These are phyloP conservation scores for Xylocampa areola DNA, from an alignment of 2,888 invertebrate genomes.

Conservation along the genomic window DNA sequence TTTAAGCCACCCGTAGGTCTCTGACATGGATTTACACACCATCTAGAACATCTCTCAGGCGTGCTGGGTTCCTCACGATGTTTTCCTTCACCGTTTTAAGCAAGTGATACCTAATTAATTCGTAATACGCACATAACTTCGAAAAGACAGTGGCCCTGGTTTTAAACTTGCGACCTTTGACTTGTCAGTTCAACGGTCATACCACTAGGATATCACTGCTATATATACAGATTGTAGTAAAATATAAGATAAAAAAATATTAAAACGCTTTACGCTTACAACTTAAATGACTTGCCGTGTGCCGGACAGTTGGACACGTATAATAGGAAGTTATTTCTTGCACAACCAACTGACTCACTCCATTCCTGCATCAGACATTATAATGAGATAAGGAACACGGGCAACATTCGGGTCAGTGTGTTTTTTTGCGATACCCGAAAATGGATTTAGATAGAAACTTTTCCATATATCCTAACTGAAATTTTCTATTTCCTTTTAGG, in stretches of 20 bases:
- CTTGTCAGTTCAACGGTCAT: no score
- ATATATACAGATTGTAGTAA: no score
- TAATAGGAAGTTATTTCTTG: constrained; percentile 76
- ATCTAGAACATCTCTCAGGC: no score
- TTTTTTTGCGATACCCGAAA: constrained; percentile 41
- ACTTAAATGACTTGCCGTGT: constrained; percentile 48
- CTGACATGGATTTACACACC: no score
- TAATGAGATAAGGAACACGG: constrained; percentile 67
- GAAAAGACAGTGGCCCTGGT: no score
- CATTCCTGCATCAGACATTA: constrained; percentile 64
- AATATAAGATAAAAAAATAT: not conserved
- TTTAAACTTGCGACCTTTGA: no score
- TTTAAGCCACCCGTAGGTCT: no score
- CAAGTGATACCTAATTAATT: no score
- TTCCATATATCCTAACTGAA: constrained; percentile 9
- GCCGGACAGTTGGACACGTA: constrained; percentile 71
- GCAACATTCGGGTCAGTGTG: constrained; percentile 59
- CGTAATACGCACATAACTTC: no score
- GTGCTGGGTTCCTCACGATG: no score
- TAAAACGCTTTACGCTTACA: constrained; percentile 39
- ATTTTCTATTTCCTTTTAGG: not conserved
- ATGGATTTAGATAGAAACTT: constrained; percentile 22
- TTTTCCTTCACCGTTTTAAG: no score
- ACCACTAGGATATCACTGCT: no score
- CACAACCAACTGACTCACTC: constrained; percentile 67